phyloP scores from a whole-genome alignment of 2,888 invertebrate species.

The Aporophyla nigra region DNA sequence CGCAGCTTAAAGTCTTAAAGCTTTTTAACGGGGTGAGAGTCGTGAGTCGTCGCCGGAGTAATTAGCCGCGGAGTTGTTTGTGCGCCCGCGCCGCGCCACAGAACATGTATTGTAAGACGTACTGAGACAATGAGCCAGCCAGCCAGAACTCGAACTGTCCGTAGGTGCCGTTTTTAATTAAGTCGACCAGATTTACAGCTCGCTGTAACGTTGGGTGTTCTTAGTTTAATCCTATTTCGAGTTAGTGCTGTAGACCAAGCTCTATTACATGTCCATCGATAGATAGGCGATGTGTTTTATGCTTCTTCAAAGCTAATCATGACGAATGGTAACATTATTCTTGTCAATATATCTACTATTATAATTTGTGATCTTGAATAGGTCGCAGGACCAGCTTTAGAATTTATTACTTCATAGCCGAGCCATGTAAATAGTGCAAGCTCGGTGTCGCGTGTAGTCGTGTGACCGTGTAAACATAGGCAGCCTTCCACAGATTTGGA shows the following conservation, averaged over 20 bases:
- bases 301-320: not conserved
- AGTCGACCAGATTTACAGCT: constrained; percentile 52
- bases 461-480: constrained; percentile 36
- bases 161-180: constrained; percentile 64
- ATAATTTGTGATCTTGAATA: not conserved
- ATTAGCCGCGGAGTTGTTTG: constrained; percentile 85
- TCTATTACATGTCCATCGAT: constrained; percentile 20
- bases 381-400: not conserved
- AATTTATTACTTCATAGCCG: not conserved
- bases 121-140: constrained; percentile 59
- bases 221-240: constrained; percentile 40
- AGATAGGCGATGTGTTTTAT: not conserved
- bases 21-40: constrained; percentile 87
- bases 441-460: constrained; percentile 14
- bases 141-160: constrained; percentile 35
- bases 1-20: constrained; percentile 88
- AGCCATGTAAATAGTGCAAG: constrained; percentile 33
- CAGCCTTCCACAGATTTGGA: constrained; percentile 29
- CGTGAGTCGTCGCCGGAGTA: constrained; percentile 87
- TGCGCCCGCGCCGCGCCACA: constrained; percentile 75
- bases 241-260: constrained; percentile 11
- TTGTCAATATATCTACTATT: not conserved
- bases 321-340: not conserved
- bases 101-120: constrained; percentile 69
- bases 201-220: constrained; percentile 23